These are phyloP conservation scores for Oplegnathus fasciatus DNA, from an alignment of 2,113 vertebrate genomes.

Conservation along the genomic window DNA sequence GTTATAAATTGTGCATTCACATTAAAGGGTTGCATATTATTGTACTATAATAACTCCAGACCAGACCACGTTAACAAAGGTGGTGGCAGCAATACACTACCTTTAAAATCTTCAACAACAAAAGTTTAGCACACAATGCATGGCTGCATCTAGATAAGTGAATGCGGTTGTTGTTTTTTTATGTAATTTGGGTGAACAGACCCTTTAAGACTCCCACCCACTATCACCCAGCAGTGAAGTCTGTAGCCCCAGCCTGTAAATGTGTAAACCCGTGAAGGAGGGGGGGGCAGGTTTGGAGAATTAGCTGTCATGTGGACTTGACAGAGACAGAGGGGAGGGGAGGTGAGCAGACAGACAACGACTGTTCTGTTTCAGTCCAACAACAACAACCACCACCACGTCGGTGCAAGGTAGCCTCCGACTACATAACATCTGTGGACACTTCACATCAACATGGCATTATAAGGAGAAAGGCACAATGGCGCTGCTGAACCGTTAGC, in stretches of 20 bases:
- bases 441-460: background rate
- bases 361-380: slow-evolving; percentile 64
- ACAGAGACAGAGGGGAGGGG: slow-evolving; percentile 52
- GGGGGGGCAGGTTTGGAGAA: slow-evolving; percentile 51
- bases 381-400: background rate
- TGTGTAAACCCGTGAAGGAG: slow-evolving; percentile 60
- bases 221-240: background rate
- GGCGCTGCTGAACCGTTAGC: slow-evolving; percentile 45
- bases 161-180: no score
- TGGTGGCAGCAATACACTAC: background rate
- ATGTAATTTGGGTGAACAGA: background rate
- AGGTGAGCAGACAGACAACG: slow-evolving; percentile 64
- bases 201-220: background rate
- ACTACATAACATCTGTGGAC: background rate
- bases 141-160: background rate
- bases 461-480: slow-evolving; percentile 26
- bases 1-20: background rate
- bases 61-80: background rate
- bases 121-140: background rate
- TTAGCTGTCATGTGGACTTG: slow-evolving; percentile 74
- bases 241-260: slow-evolving; percentile 40
- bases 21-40: background rate
- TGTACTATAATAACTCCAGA: background rate
- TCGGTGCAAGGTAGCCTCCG: slow-evolving; percentile 19
- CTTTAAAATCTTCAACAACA: background rate